Base-by-base conservation (phyloP, 2,797 vertebrate species). In the Sylvia borin region DNA sequence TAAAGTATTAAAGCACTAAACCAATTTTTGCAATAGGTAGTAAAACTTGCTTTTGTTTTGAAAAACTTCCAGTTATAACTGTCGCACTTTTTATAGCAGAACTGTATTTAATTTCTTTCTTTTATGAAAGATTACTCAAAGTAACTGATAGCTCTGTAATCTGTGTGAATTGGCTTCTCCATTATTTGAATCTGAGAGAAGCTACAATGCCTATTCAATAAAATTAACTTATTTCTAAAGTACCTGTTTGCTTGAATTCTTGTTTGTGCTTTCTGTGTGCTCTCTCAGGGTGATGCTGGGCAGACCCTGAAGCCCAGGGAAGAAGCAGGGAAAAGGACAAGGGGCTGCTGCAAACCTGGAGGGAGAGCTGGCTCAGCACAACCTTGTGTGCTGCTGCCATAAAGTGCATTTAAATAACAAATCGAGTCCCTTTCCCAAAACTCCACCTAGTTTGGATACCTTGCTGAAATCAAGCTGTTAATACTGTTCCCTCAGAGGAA, bases 61-160 rank as follows among this genome's bases (percentile, higher is more conserved):
- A 95, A 97, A 97, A 96, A 95, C 94, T 96, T 97, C 97, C 96
- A 96, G 91, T 97, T 97, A 97, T 93, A 95, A 97, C 96, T 95
- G 96, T 96, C 60, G 96, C 97, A 97, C 92, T 97, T 98, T 98
- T 97, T 97, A 97, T 97, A 98, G 97, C 96, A 97, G 92, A 97
- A 97, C 84, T 97, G 95, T 97, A 96, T 97, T 97, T 97, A 79
- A 97, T 97, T 97, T 97, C 97, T 98, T 98, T 97, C 97, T 98
- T 98, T 97, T 97, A 97, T 96, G 98, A 97, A 98, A 98, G 97
- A 97, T 94, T 95, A 97, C 90, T 97, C 97, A 32, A 96, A 97
- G 95, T 97, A 97, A 97, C 96, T 96, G 93, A 95, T 97, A 97
- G 96, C 96, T 97, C 97, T 98, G 97, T 98, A 97, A 97, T 95